phyloP scores from a whole-genome alignment of 1,140 invertebrate genomes.

The Chrysoperla carnea region DNA sequence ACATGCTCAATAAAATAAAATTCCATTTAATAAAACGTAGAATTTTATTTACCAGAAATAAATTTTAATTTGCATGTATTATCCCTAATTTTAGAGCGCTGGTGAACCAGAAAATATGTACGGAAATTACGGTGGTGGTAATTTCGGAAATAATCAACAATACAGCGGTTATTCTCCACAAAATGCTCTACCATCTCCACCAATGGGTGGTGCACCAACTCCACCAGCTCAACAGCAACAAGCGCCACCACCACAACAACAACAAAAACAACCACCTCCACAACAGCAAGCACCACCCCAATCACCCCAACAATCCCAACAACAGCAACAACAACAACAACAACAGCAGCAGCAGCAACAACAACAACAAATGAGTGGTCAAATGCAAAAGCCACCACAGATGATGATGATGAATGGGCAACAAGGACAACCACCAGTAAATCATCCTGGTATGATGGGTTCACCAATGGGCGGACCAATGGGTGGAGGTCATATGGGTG shows the following conservation, averaged over 20 bases:
- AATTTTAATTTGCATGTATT: neutral
- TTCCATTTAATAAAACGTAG: no score
- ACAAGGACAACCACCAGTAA: conserved; percentile 10
- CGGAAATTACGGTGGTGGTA: conserved; percentile 30
- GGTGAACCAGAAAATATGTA: conserved; percentile 30
- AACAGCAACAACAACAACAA: neutral
- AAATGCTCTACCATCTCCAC: conserved; percentile 28
- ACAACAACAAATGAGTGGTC: neutral
- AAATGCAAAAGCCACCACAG: conserved; percentile 3
- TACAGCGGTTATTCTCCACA: conserved; percentile 43
- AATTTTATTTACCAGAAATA: neutral
- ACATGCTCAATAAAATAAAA: no score
- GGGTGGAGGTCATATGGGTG: conserved; percentile 12
- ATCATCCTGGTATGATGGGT: conserved; percentile 24
- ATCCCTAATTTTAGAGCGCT: conserved; percentile 18
- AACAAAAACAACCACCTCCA: conserved; percentile 3
- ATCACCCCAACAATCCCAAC: neutral
- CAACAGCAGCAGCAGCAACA: conserved; percentile 2
- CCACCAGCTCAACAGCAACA: conserved; percentile 23
- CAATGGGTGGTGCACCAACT: conserved; percentile 26
- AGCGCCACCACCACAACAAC: conserved; percentile 18
- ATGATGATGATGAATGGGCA: conserved; percentile 10
- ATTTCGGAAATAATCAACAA: conserved; percentile 16
- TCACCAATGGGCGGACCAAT: conserved; percentile 17
- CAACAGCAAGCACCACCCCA: conserved; percentile 1